Percentiles rank a stretch among this genome's conserved stretches.
Evolutionary conservation across 2,113 vertebrate species (phyloP).

Genomic region (Scytalopus superciliaris): DNA sequence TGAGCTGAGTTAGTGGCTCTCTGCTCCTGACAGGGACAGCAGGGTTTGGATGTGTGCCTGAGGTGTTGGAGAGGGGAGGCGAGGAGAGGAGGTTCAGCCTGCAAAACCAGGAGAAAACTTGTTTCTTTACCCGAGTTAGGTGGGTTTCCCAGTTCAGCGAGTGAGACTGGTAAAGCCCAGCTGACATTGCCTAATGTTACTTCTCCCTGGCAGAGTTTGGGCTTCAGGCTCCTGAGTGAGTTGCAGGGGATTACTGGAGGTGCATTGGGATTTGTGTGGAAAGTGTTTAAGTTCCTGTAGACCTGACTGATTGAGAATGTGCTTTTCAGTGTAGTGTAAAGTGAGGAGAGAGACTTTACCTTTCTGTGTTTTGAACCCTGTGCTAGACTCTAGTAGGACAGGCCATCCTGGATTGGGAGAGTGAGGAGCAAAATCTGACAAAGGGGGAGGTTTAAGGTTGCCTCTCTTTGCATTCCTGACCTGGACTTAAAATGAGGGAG

Average conservation of each 20-base stretch:
- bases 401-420: background rate
- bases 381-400: background rate
- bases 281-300: background rate
- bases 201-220: background rate
- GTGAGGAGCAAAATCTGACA: background rate
- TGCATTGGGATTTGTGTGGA: background rate
- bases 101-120: background rate
- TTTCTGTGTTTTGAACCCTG: fast-evolving
- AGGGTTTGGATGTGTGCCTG: fast-evolving
- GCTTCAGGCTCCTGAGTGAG: background rate
- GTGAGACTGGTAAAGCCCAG: background rate
- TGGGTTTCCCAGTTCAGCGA: fast-evolving
- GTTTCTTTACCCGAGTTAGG: background rate
- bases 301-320: background rate
- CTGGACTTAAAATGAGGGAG: background rate
- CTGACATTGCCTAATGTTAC: background rate
- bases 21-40: background rate
- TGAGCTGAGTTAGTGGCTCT: fast-evolving
- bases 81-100: background rate
- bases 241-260: background rate
- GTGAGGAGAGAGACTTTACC: background rate
- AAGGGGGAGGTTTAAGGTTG: background rate
- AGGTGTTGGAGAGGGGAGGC: background rate
- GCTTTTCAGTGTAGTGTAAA: background rate
- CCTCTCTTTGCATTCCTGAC: background rate